Evolutionary conservation across 2,797 vertebrate genomes (phyloP).

Genomic region (Syngnathus acus): DNA sequence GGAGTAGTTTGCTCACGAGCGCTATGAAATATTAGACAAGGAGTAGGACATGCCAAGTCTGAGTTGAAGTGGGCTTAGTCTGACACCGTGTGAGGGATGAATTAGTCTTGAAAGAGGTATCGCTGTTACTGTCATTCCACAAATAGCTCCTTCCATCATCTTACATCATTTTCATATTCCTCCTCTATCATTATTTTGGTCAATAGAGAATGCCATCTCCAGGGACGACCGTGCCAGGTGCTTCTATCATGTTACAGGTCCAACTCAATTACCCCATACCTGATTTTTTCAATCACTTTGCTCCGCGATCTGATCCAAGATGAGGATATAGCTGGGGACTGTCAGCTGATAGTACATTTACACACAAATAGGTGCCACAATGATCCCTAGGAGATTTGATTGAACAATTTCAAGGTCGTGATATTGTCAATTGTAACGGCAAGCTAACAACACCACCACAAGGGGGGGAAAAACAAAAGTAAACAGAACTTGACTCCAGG

Average conservation of each 20-base stretch:
- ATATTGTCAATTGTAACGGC: conserved; percentile 27
- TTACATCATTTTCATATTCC: conserved; percentile 24
- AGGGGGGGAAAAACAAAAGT: background rate
- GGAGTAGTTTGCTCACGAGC: conserved; percentile 19
- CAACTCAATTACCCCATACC: conserved; percentile 8
- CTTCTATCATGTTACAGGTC: conserved; percentile 2
- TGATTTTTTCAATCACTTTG: conserved; percentile 54
- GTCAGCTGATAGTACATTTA: conserved; percentile 53
- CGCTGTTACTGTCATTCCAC: conserved; percentile 5
- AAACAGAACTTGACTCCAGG: no score
- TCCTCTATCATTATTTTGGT: conserved; percentile 23
- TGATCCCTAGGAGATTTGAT: conserved; percentile 49
- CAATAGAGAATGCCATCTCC: conserved; percentile 16
- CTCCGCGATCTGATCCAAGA: conserved; percentile 48
- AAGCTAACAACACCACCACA: background rate
- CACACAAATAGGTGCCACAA: conserved; percentile 47
- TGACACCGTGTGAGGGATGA: conserved; percentile 15
- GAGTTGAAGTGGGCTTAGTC: conserved; percentile 9
- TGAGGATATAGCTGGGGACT: conserved; percentile 31
- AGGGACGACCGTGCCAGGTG: conserved; percentile 8
- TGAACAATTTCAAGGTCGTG: conserved; percentile 39
- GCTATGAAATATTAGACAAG: conserved; percentile 26
- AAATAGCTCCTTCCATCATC: conserved; percentile 34
- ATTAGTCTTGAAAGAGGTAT: conserved; percentile 8
- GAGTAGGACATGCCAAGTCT: background rate